Conservation (phyloP, 1,140 invertebrate species). For the Elymnias hypermnestra region DNA sequence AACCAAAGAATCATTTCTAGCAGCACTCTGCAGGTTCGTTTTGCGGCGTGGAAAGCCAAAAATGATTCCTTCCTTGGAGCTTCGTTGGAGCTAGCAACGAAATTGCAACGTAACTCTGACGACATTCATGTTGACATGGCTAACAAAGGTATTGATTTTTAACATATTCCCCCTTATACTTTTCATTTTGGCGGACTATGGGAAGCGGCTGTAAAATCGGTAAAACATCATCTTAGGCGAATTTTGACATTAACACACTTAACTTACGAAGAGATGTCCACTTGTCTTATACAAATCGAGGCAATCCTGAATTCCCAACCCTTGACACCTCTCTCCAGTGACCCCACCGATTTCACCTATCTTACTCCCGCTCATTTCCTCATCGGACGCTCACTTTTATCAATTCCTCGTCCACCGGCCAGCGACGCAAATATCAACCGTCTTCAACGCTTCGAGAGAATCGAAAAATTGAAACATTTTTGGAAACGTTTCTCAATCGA, state of each 20-base stretch:
- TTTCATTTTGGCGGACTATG: conserved; percentile 33
- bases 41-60: conserved; percentile 12
- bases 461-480: no score
- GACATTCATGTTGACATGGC: no score
- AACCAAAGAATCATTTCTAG: conserved; percentile 6
- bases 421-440: no score
- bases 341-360: conserved; percentile 10
- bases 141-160: not conserved
- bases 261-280: conserved; percentile 45
- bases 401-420: no score
- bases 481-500: no score
- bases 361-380: conserved; percentile 21
- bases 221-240: conserved; percentile 29
- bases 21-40: conserved; percentile 14
- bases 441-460: no score
- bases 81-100: conserved; percentile 2
- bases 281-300: conserved; percentile 37
- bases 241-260: conserved; percentile 18
- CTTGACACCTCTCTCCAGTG: conserved; percentile 15
- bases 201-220: conserved; percentile 34
- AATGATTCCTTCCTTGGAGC: conserved; percentile 17
- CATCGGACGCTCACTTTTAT: conserved; percentile 14
- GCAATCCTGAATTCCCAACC: conserved; percentile 37
- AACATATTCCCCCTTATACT: conserved; percentile 15
- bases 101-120: not conserved